Conservation (phyloP, 2,888 invertebrate genomes). For the Macropis europaea region DNA sequence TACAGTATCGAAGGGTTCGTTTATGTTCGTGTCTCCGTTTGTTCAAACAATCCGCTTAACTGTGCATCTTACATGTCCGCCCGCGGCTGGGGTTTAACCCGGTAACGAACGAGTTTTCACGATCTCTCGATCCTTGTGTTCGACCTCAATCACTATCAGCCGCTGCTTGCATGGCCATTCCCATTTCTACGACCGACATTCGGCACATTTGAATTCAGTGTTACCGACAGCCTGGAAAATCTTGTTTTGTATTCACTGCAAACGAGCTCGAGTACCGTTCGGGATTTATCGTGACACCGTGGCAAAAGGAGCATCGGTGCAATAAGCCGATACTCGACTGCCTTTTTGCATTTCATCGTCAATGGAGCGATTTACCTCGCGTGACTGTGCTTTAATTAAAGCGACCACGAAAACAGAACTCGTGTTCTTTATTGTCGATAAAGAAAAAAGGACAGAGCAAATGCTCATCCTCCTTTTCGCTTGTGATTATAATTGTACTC, state of each 20-base stretch:
- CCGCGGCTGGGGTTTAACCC: conserved; percentile 52
- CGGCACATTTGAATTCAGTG: conserved; percentile 44
- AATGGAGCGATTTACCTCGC: not conserved
- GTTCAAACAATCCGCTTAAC: conserved; percentile 23
- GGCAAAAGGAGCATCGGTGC: not conserved
- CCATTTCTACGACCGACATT: conserved; percentile 56
- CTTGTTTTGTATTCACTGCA: conserved; percentile 44
- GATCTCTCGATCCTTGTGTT: conserved; percentile 58
- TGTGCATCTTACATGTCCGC: conserved; percentile 4
- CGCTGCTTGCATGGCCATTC: conserved; percentile 48
- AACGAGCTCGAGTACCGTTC: not conserved
- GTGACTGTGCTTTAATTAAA: conserved; percentile 15
- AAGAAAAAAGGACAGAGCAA: conserved; percentile 1
- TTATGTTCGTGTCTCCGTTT: conserved; percentile 15
- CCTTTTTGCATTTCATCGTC: conserved; percentile 18
- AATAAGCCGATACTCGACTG: not conserved
- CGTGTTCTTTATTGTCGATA: not conserved
- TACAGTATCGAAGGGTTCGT: not conserved
- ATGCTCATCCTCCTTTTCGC: not conserved
- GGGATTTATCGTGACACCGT: not conserved
- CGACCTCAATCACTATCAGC: conserved; percentile 65
- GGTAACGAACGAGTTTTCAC: conserved; percentile 62
- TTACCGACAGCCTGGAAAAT: conserved; percentile 44
- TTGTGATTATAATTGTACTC: not conserved
- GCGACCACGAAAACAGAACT: not conserved